Evolutionary conservation across 35 echinoderm and acorn worm species (phyloP).

Genomic region (Amphiura filiformis): DNA sequence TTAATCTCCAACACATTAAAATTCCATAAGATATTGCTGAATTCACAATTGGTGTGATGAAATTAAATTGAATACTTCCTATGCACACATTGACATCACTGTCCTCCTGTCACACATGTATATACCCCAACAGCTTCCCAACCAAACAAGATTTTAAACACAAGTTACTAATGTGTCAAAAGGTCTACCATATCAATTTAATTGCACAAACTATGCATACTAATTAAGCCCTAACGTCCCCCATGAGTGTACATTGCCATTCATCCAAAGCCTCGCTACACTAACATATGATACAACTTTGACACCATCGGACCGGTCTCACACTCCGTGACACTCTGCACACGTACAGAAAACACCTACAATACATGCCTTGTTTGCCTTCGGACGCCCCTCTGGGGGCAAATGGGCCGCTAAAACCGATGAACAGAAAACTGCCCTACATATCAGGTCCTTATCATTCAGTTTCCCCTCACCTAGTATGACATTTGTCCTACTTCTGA

Average conservation of each 20-base stretch:
- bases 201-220: not conserved
- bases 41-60: no score
- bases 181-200: conserved; percentile 12
- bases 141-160: not conserved
- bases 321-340: not conserved
- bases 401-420: not conserved
- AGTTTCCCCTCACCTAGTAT: not conserved
- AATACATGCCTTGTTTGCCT: conserved; percentile 1
- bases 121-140: no score
- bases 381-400: not conserved
- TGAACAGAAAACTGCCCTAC: not conserved
- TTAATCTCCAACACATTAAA: no score
- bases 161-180: not conserved
- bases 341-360: not conserved
- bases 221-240: not conserved
- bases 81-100: no score
- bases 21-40: no score
- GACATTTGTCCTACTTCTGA: not conserved
- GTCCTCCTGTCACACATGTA: no score
- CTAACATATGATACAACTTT: conserved; percentile 8
- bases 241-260: not conserved
- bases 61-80: no score
- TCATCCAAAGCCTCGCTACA: not conserved
- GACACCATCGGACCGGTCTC: not conserved
- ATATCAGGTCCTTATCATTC: not conserved